Percentiles rank a stretch among this genome's conserved stretches.
phyloP scores from a whole-genome alignment of 2,888 invertebrate genomes.

The Orthonevra nobilis region DNA sequence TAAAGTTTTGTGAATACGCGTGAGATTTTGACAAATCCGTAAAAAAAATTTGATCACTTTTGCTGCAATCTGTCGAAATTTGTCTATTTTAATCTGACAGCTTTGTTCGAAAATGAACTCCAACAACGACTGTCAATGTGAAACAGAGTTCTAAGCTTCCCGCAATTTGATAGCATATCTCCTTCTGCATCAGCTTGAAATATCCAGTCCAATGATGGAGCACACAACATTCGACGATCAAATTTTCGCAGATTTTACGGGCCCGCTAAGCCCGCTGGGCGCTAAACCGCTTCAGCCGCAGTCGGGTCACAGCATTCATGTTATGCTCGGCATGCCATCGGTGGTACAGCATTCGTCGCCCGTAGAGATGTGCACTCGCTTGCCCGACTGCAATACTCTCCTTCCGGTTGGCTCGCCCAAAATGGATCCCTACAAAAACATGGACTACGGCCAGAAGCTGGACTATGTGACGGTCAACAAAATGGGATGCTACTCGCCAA shows the following conservation, averaged over 20 bases:
- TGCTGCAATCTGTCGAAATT: too few species aligned
- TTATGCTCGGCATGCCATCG: conserved; percentile 84
- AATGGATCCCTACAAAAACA: conserved; percentile 76
- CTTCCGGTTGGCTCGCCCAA: conserved; percentile 78
- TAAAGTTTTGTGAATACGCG: too few species aligned
- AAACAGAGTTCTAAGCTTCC: too few species aligned
- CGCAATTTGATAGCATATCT: too few species aligned
- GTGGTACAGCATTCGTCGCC: conserved; percentile 72
- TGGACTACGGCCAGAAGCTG: conserved; percentile 77
- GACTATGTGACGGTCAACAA: conserved; percentile 77
- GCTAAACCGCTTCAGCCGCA: conserved; percentile 78
- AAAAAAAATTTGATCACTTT: too few species aligned
- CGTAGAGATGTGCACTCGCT: conserved; percentile 76
- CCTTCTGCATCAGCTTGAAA: too few species aligned
- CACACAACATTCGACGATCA: conserved; percentile 88
- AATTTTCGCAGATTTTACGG: conserved; percentile 88
- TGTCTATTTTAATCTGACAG: too few species aligned
- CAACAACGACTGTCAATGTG: too few species aligned
- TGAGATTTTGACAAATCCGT: too few species aligned
- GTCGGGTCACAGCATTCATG: conserved; percentile 83
- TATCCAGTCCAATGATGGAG: conserved; percentile 82
- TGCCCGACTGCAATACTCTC: conserved; percentile 79
- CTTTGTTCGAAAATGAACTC: too few species aligned
- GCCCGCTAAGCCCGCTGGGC: conserved; percentile 81
- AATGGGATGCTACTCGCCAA: conserved; percentile 80